Percentiles rank a stretch among this genome's conserved stretches.
These are phyloP conservation scores for Malthinus flaveolus DNA, from an alignment of 2,888 invertebrate species.

Conservation along the genomic window DNA sequence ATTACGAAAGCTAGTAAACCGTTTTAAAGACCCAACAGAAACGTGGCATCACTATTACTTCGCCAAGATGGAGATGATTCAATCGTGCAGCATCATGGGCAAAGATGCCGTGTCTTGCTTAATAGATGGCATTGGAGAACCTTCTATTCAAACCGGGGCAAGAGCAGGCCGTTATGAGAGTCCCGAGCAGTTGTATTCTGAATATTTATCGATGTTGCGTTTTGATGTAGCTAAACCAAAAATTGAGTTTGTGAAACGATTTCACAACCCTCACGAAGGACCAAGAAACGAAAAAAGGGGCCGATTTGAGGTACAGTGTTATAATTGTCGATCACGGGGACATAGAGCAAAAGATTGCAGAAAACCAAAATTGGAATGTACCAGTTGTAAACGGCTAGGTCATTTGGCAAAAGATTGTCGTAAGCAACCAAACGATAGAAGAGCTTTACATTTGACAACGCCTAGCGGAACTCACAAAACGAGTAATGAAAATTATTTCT, in stretches of 20 bases:
- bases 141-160: constrained; percentile 19
- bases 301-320: background rate
- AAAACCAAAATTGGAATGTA: too few species aligned
- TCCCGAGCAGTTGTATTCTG: constrained; percentile 16
- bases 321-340: background rate
- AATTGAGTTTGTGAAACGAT: background rate
- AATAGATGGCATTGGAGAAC: constrained; percentile 29
- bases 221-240: too few species aligned
- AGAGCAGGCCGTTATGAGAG: constrained; percentile 15
- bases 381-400: too few species aligned
- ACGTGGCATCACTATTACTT: constrained; percentile 24
- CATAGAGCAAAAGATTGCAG: background rate
- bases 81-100: constrained; percentile 20
- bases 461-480: too few species aligned
- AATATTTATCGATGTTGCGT: background rate
- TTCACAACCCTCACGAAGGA: background rate
- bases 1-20: constrained; percentile 10
- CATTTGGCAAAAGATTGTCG: too few species aligned
- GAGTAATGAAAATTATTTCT: constrained; percentile 4
- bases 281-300: too few species aligned
- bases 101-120: constrained; percentile 31
- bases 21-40: constrained; percentile 18
- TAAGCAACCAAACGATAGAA: background rate
- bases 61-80: constrained; percentile 25
- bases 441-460: background rate